Evolutionary conservation across 2,113 vertebrate species (phyloP).

Genomic region (Alligator sinensis): DNA sequence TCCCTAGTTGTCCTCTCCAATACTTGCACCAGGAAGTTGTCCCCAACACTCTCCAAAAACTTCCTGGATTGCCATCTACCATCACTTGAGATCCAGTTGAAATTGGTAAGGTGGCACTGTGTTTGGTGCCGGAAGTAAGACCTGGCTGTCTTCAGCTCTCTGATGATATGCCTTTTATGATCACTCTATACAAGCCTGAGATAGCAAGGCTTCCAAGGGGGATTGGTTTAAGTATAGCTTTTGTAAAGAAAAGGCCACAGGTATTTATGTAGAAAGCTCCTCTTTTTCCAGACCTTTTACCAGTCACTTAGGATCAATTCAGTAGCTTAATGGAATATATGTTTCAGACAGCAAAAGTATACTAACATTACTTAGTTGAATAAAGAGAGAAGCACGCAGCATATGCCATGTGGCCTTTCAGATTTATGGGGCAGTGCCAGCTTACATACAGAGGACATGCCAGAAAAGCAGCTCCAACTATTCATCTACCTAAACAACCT

Average conservation of each 20-base stretch:
- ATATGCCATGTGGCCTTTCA: background rate
- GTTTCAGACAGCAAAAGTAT: background rate
- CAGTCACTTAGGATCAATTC: background rate
- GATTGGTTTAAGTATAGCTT: background rate
- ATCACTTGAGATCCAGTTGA: background rate
- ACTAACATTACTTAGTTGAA: background rate
- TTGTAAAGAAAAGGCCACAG: rapidly evolving
- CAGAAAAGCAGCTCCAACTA: slow-evolving; percentile 32
- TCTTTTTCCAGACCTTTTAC: background rate
- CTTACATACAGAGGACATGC: background rate
- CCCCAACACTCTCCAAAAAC: too few relatives aligned
- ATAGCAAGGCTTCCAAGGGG: background rate
- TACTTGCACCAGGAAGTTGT: too few relatives aligned
- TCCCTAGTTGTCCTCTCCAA: too few relatives aligned
- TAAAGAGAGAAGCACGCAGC: background rate
- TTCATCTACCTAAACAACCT: slow-evolving; percentile 35
- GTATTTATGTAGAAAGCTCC: background rate
- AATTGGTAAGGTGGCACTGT: background rate
- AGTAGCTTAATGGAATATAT: background rate
- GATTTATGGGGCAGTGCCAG: background rate
- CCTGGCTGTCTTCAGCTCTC: background rate
- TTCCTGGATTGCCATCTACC: too few relatives aligned
- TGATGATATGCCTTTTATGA: background rate
- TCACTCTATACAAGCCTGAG: rapidly evolving
- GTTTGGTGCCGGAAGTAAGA: background rate